Percentiles rank a stretch among this genome's conserved stretches.
These are phyloP conservation scores for Isichthys henryi DNA, from an alignment of 2,113 vertebrate species.

Conservation along the genomic window DNA sequence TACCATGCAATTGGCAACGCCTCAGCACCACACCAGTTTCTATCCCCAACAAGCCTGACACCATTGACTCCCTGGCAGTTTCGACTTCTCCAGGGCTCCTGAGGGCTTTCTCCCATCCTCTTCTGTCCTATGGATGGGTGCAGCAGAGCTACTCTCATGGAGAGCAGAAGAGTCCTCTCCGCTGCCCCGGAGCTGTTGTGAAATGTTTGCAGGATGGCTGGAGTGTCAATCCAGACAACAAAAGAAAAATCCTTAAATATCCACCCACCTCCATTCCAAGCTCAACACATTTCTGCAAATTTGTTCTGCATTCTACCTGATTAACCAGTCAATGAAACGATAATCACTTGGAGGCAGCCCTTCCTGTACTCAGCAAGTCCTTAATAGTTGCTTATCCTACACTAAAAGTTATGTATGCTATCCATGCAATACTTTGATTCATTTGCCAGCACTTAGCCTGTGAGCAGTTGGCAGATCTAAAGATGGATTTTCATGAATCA, in stretches of 20 bases:
- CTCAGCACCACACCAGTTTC: background rate
- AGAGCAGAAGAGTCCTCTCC: too few species aligned
- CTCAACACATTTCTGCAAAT: background rate
- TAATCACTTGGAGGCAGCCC: background rate
- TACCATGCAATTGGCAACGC: background rate
- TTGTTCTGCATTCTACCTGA: background rate
- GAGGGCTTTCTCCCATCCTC: too few species aligned
- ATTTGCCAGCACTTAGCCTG: background rate
- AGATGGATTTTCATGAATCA: background rate
- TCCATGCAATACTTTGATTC: background rate
- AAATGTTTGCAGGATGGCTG: background rate
- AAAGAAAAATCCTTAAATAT: background rate
- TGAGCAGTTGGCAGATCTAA: background rate
- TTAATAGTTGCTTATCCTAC: background rate
- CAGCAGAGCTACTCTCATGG: too few species aligned
- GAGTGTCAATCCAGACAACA: background rate
- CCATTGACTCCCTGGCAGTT: too few species aligned
- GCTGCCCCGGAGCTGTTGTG: background rate
- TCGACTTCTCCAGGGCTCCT: too few species aligned
- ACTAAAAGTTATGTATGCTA: background rate
- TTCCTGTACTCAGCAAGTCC: background rate
- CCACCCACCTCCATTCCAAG: background rate
- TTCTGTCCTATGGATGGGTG: too few species aligned
- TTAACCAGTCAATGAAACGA: background rate
- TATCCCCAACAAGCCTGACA: background rate